A percentile compares a stretch with the other conserved stretches of the same genome.
Conservation (phyloP, 23 tunicate genomes). For the Trididemnum miniatum region DNA sequence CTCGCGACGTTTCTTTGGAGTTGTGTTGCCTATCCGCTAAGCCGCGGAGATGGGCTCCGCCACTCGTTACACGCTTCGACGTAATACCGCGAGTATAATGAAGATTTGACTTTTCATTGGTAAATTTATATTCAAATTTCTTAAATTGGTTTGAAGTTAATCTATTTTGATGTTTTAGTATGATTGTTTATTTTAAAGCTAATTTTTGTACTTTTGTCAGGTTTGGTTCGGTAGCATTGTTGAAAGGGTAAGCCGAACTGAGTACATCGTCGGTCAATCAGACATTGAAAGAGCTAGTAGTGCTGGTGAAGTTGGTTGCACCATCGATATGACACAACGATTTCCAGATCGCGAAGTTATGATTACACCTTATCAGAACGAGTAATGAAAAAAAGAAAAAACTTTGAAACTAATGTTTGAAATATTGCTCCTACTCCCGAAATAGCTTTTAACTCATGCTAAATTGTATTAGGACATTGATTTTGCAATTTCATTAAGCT, state of each 20-base stretch:
- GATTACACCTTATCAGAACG: conserved; percentile 19
- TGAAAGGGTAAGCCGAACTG: neutral
- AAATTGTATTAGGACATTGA: neutral
- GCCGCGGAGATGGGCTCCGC: too few relatives aligned
- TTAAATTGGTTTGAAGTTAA: too few relatives aligned
- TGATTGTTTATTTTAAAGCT: too few relatives aligned
- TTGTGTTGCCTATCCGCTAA: too few relatives aligned
- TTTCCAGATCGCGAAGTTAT: conserved; percentile 57
- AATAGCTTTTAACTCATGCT: neutral
- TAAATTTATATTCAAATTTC: too few relatives aligned
- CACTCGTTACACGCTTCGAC: too few relatives aligned
- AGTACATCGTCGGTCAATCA: conserved; percentile 59
- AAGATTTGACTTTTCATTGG: too few relatives aligned
- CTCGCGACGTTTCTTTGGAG: too few relatives aligned
- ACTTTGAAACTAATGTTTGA: neutral
- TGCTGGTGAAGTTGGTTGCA: conserved; percentile 61
- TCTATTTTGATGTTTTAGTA: too few relatives aligned
- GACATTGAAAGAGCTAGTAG: conserved; percentile 62
- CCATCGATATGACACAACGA: conserved; percentile 52
- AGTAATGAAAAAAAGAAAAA: neutral
- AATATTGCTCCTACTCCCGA: neutral
- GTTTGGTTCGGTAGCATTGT: conserved; percentile 61
- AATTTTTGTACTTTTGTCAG: too few relatives aligned
- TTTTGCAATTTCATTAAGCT: neutral
- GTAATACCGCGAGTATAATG: too few relatives aligned